Evolutionary conservation across 2,113 vertebrate genomes (phyloP).

Genomic region (Heliornis fulica): DNA sequence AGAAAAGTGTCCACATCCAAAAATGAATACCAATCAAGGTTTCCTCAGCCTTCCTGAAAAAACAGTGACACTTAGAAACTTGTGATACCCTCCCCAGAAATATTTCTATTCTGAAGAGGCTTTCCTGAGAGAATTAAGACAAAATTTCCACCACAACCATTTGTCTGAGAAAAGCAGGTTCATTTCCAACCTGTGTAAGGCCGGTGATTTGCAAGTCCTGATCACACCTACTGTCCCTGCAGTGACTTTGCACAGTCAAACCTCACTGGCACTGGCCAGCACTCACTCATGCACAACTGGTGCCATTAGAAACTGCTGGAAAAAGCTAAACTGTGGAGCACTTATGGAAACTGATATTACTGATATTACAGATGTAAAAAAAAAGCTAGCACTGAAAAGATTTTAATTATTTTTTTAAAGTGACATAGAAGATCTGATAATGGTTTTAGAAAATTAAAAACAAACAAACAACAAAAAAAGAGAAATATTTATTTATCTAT

Average conservation of each 20-base stretch:
- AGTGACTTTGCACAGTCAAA: neutral
- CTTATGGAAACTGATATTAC: neutral
- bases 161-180: neutral
- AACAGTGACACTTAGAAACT: neutral
- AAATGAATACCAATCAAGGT: neutral
- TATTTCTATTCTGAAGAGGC: neutral
- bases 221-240: neutral
- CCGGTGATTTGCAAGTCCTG: neutral
- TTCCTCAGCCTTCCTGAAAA: neutral
- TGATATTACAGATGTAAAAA: neutral
- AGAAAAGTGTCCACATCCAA: neutral
- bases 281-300: neutral
- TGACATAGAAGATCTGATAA: neutral
- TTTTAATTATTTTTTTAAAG: neutral
- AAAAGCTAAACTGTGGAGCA: neutral
- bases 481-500: neutral
- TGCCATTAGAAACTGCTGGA: neutral
- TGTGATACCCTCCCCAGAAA: neutral
- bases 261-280: neutral
- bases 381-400: neutral
- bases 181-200: neutral
- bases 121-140: neutral
- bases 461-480: too few relatives aligned
- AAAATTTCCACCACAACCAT: neutral
- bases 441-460: neutral